Base-by-base conservation (phyloP, 2,113 vertebrate genomes). In the Oplegnathus fasciatus region DNA sequence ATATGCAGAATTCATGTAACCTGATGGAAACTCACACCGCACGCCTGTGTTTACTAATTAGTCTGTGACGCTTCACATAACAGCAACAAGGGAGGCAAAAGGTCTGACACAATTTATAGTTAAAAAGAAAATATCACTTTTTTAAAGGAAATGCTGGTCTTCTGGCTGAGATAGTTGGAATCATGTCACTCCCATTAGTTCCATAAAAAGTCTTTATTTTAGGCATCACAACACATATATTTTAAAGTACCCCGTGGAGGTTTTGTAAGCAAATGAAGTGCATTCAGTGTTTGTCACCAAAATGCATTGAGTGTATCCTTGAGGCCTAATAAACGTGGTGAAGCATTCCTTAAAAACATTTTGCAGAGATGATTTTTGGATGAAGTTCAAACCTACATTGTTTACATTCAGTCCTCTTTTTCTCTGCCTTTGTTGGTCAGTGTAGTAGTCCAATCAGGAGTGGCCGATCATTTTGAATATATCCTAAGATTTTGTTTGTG, bases 1-100 rank as follows among this genome's bases (percentile, higher is more conserved):
- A 86, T 50, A 28, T 62, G 28, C 48, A 85, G 46, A 74, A 77
- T 73, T 68, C 7, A 32, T 71, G 64, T 75, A 78, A 75, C 61
- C 68, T 66, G 40, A 46, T 71, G 50, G 64, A 68, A 62, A 42
- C 37, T 61, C 65, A 11, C 52, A 13, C 46, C 26, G 61, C 54
- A 50, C 13, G 9, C n/a, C 1, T 10, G 13, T 62, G 40, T 30
- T 64, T 28, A 22, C 54, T 72, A 76, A 68, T 67, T 55, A 80
- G 20, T 11, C n/a, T 34, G 52, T 42, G 78, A 55, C 32, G 62
- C 62, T 46, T 74, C 57, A 50, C 10, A 3, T 57, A 28, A n/a
- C 37, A 17, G 24, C 9, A 22, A 64, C n/a, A 24, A 54, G 30
- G 17, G 30, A 40, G 42, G 72, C 44, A 44, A 74, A 58, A 20